Conservation (phyloP, 2,797 vertebrate genomes). For the Rhabdophis nuchalis region DNA sequence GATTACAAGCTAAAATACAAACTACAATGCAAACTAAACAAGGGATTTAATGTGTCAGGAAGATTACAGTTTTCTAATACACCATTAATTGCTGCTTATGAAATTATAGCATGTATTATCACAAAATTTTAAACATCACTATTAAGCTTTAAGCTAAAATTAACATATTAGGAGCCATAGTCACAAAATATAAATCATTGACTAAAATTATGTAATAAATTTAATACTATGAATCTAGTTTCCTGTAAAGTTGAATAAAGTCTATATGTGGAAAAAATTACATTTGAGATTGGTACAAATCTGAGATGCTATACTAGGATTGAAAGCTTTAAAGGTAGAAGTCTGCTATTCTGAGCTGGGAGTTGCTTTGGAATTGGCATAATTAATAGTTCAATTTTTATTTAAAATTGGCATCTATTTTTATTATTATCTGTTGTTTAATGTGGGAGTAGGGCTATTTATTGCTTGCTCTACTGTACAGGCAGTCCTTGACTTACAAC, state of each 20-base stretch:
- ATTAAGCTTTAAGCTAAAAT: neutral
- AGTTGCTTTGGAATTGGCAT: neutral
- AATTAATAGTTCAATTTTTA: neutral
- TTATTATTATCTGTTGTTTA: neutral
- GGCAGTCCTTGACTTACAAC: too few relatives aligned
- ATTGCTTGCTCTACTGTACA: neutral
- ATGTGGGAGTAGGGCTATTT: neutral
- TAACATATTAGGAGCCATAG: neutral
- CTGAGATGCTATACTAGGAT: neutral
- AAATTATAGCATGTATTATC: neutral
- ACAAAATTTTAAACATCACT: neutral
- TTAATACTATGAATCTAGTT: neutral
- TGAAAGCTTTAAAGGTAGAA: neutral
- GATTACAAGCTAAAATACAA: neutral
- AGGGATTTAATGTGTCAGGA: neutral
- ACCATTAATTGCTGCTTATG: neutral
- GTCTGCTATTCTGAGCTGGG: neutral
- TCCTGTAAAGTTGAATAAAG: neutral
- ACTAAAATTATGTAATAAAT: neutral
- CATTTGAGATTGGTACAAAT: neutral
- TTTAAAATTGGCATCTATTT: neutral
- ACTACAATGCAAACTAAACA: neutral
- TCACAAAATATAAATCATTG: neutral
- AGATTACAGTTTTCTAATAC: neutral
- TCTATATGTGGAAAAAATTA: neutral